Conservation (phyloP, 2,113 vertebrate species). For the Amphiprion ocellaris region DNA sequence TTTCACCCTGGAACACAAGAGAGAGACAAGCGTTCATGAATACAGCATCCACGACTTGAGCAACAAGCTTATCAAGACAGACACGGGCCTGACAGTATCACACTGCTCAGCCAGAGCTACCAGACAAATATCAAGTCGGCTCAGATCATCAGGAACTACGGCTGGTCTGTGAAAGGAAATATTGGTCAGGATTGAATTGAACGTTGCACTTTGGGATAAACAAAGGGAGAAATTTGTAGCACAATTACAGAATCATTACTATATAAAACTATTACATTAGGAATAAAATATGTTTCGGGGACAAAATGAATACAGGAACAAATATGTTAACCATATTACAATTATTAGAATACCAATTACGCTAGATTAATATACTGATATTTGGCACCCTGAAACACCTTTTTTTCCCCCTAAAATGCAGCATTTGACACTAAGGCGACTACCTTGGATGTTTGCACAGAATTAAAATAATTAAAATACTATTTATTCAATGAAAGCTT, state of each 20-base stretch:
- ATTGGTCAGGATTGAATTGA: conserved; percentile 42
- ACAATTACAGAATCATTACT: conserved; percentile 38
- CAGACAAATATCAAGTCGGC: conserved; percentile 38
- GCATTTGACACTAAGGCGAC: not conserved
- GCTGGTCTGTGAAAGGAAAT: conserved; percentile 65
- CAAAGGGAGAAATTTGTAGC: conserved; percentile 4
- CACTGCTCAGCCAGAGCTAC: conserved; percentile 22
- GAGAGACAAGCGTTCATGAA: conserved; percentile 39
- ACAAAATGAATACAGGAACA: conserved; percentile 17
- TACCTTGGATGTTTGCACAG: too few relatives aligned
- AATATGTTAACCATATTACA: not conserved
- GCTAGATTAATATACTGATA: conserved; percentile 14
- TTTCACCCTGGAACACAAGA: conserved; percentile 96
- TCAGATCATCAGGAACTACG: conserved; percentile 43
- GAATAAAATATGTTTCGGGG: conserved; percentile 15
- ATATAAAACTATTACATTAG: not conserved
- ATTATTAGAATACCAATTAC: conserved; percentile 1
- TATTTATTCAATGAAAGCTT: too few relatives aligned
- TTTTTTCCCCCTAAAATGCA: not conserved
- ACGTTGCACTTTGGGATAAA: conserved; percentile 10
- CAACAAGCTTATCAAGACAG: conserved; percentile 1
- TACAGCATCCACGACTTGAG: not conserved
- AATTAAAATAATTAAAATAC: too few relatives aligned
- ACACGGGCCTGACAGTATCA: conserved; percentile 19
- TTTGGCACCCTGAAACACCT: not conserved